A percentile compares a stretch with the other conserved stretches of the same genome.
These are phyloP conservation scores for Penaeus chinensis DNA, from an alignment of 1,140 invertebrate species.

Conservation along the genomic window DNA sequence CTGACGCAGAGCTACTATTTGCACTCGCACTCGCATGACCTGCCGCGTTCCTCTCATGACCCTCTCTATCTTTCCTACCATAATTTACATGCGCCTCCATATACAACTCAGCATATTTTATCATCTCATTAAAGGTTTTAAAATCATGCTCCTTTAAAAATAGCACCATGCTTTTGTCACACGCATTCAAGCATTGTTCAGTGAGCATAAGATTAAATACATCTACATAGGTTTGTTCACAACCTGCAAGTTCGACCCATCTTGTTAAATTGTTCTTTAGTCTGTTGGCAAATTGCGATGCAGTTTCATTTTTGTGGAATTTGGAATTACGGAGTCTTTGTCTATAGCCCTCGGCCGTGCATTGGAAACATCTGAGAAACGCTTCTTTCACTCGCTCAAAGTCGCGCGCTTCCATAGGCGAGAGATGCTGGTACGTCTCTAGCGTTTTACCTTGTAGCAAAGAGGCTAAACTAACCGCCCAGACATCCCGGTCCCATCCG, in stretches of 20 bases:
- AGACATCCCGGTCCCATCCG: too few species aligned
- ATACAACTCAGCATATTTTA: too few species aligned
- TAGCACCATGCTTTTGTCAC: background rate
- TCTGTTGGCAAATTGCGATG: background rate
- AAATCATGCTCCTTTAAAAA: constrained; percentile 13
- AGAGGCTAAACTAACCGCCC: too few species aligned
- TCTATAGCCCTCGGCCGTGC: background rate
- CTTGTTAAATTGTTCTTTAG: constrained; percentile 1
- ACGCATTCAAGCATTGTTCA: background rate
- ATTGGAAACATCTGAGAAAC: background rate
- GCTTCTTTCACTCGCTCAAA: background rate
- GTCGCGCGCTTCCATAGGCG: too few species aligned
- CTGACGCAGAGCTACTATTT: too few species aligned
- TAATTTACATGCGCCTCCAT: too few species aligned
- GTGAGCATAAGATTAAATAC: too few species aligned
- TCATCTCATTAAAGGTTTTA: background rate
- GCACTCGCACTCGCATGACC: too few species aligned
- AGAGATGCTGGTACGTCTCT: background rate
- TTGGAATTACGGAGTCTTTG: background rate
- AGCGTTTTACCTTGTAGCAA: too few species aligned
- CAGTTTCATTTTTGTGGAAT: background rate
- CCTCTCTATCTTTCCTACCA: too few species aligned
- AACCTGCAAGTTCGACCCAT: background rate
- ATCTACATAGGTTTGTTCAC: background rate
- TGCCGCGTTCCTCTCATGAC: too few species aligned